Conservation (phyloP, 1,140 invertebrate genomes). For the Brachionus rubens region DNA sequence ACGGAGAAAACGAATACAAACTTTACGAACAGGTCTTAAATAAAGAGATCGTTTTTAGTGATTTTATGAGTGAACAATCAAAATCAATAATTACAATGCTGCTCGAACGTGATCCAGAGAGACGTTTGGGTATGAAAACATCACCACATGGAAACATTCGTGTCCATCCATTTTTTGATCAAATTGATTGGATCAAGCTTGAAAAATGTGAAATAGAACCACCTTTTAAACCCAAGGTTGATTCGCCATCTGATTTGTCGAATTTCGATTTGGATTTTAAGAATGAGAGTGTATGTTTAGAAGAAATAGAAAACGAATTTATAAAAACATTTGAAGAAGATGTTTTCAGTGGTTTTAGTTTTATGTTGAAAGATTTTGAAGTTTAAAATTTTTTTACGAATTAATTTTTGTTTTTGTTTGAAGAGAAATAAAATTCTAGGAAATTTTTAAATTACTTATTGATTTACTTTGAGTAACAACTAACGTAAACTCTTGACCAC, state of each 20-base stretch:
- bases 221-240: conserved; percentile 90
- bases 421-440: too few relatives aligned
- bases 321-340: conserved; percentile 93
- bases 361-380: conserved; percentile 73
- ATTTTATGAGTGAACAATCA: conserved; percentile 80
- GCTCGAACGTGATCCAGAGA: conserved; percentile 86
- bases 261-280: conserved; percentile 98
- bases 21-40: conserved; percentile 98
- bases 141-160: conserved; percentile 80
- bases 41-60: conserved; percentile 89
- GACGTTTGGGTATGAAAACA: conserved; percentile 77
- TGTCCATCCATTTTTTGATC: conserved; percentile 84
- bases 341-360: conserved; percentile 93
- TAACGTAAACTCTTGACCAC: too few relatives aligned
- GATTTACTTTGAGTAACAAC: too few relatives aligned
- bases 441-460: too few relatives aligned
- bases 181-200: conserved; percentile 81
- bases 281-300: conserved; percentile 79
- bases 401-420: too few relatives aligned
- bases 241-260: conserved; percentile 85
- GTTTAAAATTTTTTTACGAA: not conserved
- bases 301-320: conserved; percentile 84
- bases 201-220: conserved; percentile 81
- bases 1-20: conserved; percentile 96
- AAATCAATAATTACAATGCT: conserved; percentile 67